Evolutionary conservation across 2,888 invertebrate genomes (phyloP), one percentile per base, ranked within the genome.

Genomic region (Dynastes grantii): DNA sequence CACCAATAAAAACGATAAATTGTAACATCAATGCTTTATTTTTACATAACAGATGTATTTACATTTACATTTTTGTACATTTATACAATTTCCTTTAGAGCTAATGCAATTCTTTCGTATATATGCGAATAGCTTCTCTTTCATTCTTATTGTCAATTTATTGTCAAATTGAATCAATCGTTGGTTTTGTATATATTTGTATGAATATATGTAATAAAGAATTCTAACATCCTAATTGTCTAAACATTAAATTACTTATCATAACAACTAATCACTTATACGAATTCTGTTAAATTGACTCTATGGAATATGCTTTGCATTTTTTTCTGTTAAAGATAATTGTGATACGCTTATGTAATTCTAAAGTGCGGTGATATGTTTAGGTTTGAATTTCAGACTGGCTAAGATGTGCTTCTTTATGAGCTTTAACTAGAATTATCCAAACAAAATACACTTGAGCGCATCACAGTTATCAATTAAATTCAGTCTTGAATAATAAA

Each of bases 11-110:
- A 29, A 61, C 16, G 8, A 51, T 45, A 51, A 68, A 53, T n/a
- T 73, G 37, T 78, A 81, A 81, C 81, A 81, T 78, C 80, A 80
- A 81, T 78, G 71, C 71, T 81, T 78, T 81, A 81, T 81, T 81
- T 77, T 80, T 80, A 78, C 75, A 75, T 75, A 78, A 78, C 78
- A 78, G 75, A 37, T 63, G 51, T 78, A 78, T 78, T 75, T 78
- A 78, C 76, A 76, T 78, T 51, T 45, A 78, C 22, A 68, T 40
- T 61, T 78, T 78, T 78, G 78, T 78, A 78, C 78, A 78, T 78
- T 78, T 78, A 78, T 78, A 78, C 78, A 78, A 51, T 70, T 53
- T 16, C 22, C 45, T 76, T 9, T 71, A 68, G 73, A 65, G 27
- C 53, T 71, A 71, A 73, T 53, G 22, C 37, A 71, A 64, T 61